Percentiles rank a stretch among this genome's conserved stretches.
phyloP scores from a whole-genome alignment of 2,113 vertebrate species.

The Catharus bicknelli region DNA sequence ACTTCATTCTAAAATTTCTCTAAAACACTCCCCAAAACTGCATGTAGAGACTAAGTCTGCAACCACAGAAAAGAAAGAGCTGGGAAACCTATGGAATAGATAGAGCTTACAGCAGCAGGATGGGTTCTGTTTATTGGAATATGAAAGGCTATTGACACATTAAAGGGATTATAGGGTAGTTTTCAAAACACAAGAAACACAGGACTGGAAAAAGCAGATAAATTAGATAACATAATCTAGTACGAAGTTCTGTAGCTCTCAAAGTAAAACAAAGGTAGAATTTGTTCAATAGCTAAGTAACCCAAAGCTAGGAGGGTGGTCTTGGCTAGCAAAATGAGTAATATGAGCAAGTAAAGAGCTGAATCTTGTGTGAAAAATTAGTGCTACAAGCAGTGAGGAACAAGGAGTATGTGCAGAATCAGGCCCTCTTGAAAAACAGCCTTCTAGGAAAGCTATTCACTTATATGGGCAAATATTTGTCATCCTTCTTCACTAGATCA shows the following conservation, averaged over 20 bases:
- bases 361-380: background rate
- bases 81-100: background rate
- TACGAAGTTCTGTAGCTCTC: background rate
- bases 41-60: background rate
- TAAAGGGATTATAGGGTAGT: background rate
- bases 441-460: background rate
- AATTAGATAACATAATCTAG: background rate
- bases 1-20: background rate
- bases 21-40: background rate
- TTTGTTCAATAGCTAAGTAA: background rate
- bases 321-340: background rate
- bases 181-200: background rate
- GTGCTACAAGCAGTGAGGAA: background rate
- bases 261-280: background rate
- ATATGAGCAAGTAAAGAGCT: background rate
- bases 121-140: background rate
- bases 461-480: constrained; percentile 41
- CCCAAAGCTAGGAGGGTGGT: background rate
- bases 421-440: background rate
- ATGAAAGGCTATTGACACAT: background rate
- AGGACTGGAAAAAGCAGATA: background rate
- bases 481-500: background rate
- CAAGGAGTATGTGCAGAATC: background rate
- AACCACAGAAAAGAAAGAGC: background rate
- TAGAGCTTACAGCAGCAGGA: background rate